Percentiles rank a stretch among this genome's conserved stretches.
phyloP scores from a whole-genome alignment of 2,797 vertebrate genomes.

The Acanthornis magna region DNA sequence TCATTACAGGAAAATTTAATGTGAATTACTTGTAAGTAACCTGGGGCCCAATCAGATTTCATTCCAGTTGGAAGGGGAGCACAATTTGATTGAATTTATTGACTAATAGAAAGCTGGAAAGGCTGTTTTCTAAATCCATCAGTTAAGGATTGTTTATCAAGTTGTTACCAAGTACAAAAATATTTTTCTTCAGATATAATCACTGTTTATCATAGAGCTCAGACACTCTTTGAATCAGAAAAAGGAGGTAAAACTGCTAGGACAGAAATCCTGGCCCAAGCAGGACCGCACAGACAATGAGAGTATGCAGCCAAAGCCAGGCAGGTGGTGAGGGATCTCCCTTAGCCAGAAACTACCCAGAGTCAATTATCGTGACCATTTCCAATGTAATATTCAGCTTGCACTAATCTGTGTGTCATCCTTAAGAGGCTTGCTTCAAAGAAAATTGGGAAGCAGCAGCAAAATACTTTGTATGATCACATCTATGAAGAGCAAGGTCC shows the following conservation, averaged over 20 bases:
- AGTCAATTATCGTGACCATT: neutral
- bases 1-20: neutral
- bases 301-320: neutral
- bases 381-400: neutral
- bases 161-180: neutral
- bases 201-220: neutral
- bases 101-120: neutral
- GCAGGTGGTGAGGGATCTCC: neutral
- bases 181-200: neutral
- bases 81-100: neutral
- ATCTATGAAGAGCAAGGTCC: neutral
- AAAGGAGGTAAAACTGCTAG: neutral
- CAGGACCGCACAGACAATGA: accelerated
- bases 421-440: neutral
- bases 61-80: neutral
- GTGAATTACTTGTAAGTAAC: neutral
- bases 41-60: neutral
- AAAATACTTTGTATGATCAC: neutral
- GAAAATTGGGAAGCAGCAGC: neutral
- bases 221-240: neutral
- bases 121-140: neutral
- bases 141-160: neutral
- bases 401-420: neutral
- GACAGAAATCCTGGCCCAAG: neutral
- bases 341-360: neutral